phyloP scores from a whole-genome alignment of 2,113 vertebrate genomes.

The Toxostoma redivivum region DNA sequence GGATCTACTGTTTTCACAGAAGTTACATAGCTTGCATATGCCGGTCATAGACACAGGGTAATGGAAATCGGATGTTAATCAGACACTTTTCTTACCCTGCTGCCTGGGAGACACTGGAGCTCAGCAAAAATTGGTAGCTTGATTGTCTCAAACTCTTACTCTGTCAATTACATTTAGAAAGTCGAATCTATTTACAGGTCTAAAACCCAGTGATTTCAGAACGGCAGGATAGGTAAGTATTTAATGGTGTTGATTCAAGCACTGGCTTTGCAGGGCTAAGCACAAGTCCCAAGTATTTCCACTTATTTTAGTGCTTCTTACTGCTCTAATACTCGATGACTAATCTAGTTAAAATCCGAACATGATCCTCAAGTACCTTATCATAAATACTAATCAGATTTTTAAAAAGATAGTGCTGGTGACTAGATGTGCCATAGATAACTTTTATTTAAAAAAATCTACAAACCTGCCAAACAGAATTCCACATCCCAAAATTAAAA shows the following conservation, averaged over 20 bases:
- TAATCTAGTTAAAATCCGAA: not conserved
- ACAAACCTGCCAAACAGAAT: not conserved
- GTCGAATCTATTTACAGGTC: not conserved
- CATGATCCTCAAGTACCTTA: not conserved
- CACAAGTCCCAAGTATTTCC: not conserved
- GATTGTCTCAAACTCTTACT: not conserved
- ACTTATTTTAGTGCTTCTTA: not conserved
- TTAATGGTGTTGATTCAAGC: not conserved
- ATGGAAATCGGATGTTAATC: not conserved
- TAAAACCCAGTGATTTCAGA: not conserved
- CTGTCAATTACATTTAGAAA: not conserved
- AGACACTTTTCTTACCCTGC: not conserved
- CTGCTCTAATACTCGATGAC: not conserved
- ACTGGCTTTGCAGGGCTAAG: not conserved
- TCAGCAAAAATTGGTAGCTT: not conserved
- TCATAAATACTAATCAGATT: not conserved
- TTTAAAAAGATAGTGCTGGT: not conserved
- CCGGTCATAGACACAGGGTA: not conserved
- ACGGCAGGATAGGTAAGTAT: not conserved
- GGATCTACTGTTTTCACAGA: not conserved
- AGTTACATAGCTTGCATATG: not conserved
- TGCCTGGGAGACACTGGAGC: not conserved
- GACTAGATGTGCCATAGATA: not conserved
- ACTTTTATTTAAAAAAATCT: not conserved
- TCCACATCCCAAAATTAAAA: constrained; percentile 47